Conservation (phyloP, 2,888 invertebrate species). For the Ditylenchus weischeri region DNA sequence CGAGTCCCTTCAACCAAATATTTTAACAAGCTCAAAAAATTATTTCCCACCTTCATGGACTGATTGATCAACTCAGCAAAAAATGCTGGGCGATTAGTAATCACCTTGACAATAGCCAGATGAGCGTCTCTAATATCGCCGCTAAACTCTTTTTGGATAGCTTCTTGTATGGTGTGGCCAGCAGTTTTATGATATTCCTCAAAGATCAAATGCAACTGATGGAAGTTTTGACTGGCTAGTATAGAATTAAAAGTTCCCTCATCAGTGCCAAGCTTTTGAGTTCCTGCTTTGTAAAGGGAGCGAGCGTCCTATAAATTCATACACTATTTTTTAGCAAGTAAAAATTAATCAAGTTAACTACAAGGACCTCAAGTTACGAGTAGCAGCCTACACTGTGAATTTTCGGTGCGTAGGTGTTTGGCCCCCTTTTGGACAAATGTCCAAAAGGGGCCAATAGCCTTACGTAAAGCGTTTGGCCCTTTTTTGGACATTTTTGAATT, state of each 20-base stretch:
- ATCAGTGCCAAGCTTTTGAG: constrained; percentile 66
- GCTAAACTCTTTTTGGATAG: constrained; percentile 57
- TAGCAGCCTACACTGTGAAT: no score
- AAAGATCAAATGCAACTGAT: constrained; percentile 60
- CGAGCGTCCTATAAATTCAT: constrained; percentile 41
- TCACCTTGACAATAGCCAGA: constrained; percentile 38
- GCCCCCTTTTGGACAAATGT: no score
- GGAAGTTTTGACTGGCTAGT: constrained; percentile 59
- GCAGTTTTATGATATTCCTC: constrained; percentile 60
- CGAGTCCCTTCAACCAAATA: constrained; percentile 42
- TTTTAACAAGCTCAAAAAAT: neutral
- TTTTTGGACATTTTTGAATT: no score
- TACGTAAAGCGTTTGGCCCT: no score
- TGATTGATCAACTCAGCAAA: constrained; percentile 52
- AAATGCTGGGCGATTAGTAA: constrained; percentile 40
- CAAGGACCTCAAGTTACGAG: no score
- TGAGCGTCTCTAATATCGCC: constrained; percentile 60
- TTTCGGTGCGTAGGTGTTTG: no score
- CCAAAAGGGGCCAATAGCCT: no score
- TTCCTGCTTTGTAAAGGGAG: constrained; percentile 68
- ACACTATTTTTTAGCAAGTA: neutral
- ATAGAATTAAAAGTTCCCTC: constrained; percentile 55
- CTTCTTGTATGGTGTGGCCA: constrained; percentile 57
- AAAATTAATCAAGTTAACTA: neutral
- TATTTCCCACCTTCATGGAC: constrained; percentile 45